Evolutionary conservation across 2,797 vertebrate genomes (phyloP).

Genomic region (Hypotaenidia okinawae): DNA sequence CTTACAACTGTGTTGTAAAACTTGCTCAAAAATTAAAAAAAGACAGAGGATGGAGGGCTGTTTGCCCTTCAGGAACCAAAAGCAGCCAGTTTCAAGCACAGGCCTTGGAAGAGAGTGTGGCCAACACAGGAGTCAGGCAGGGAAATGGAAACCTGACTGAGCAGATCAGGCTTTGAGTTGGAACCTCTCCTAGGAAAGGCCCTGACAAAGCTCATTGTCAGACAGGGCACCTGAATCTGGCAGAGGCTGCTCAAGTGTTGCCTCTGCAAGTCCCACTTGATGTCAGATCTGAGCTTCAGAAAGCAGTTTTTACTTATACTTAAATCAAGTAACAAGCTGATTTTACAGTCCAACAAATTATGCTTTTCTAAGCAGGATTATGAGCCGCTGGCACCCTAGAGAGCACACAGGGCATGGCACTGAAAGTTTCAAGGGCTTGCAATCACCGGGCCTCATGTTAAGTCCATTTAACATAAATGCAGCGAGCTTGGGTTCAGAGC

Average conservation of each 20-base stretch:
- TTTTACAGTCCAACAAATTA: rapidly evolving
- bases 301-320: background rate
- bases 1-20: background rate
- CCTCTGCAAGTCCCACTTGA: background rate
- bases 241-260: background rate
- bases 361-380: background rate
- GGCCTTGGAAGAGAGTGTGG: rapidly evolving
- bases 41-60: background rate
- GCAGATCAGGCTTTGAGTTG: background rate
- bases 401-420: rapidly evolving
- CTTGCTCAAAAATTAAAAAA: background rate
- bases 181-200: background rate
- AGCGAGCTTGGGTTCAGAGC: background rate
- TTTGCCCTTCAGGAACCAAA: background rate
- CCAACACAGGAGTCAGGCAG: rapidly evolving
- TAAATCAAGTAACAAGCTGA: background rate
- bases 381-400: background rate
- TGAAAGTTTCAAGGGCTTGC: background rate
- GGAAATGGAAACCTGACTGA: rapidly evolving
- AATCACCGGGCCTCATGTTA: background rate
- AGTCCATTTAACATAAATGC: background rate
- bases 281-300: background rate
- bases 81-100: background rate
- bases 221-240: background rate
- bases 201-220: background rate